These are phyloP conservation scores for Caenorhabditis doughertyi DNA, from an alignment of 2,888 invertebrate genomes.

Conservation along the genomic window DNA sequence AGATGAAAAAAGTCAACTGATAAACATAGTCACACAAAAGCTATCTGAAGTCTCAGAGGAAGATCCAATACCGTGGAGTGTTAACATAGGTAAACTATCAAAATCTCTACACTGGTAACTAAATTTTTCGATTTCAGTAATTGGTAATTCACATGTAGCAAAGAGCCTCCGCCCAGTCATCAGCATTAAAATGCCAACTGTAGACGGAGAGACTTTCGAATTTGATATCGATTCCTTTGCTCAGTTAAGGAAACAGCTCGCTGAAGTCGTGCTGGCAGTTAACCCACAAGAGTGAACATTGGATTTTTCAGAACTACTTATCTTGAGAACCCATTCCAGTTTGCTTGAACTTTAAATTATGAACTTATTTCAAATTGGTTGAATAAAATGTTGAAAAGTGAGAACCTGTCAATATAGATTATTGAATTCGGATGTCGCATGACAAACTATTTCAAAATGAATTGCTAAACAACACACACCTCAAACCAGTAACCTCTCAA, in stretches of 20 bases:
- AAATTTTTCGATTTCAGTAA: slow-evolving; percentile 37
- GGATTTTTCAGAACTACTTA: not conserved
- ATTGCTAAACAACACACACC: slow-evolving; percentile 20
- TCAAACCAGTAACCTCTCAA: not conserved
- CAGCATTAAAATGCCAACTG: slow-evolving; percentile 54
- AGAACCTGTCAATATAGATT: not conserved
- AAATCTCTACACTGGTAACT: not conserved
- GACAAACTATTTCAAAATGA: slow-evolving; percentile 14
- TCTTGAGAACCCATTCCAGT: not conserved
- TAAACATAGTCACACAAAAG: slow-evolving; percentile 23
- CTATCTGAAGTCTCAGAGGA: slow-evolving; percentile 12
- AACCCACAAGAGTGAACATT: slow-evolving; percentile 54
- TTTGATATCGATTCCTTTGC: slow-evolving; percentile 65
- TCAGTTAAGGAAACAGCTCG: slow-evolving; percentile 53
- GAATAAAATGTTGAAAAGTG: not conserved
- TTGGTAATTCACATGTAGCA: slow-evolving; percentile 66
- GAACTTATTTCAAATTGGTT: slow-evolving; percentile 3
- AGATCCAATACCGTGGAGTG: slow-evolving; percentile 39
- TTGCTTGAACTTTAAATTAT: not conserved
- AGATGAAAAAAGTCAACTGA: slow-evolving; percentile 15
- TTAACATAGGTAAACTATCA: slow-evolving; percentile 50
- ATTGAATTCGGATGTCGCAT: slow-evolving; percentile 8
- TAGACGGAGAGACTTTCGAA: slow-evolving; percentile 59
- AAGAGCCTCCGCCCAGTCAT: slow-evolving; percentile 68
- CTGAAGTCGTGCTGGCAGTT: slow-evolving; percentile 50